These are phyloP conservation scores for Limenitis arthemis DNA, from an alignment of 2,888 invertebrate species.

Conservation along the genomic window DNA sequence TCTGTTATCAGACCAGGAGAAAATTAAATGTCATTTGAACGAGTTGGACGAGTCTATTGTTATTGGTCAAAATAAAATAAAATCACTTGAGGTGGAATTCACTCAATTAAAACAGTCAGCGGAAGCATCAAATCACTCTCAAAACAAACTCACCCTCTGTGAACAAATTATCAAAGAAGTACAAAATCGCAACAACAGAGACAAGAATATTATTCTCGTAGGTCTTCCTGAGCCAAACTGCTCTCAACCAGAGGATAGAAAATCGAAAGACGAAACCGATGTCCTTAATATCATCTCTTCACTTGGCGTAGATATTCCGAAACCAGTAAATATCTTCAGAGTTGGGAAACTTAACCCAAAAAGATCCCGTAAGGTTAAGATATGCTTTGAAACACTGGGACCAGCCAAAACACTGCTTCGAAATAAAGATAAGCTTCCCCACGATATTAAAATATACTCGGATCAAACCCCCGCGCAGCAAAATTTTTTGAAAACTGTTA, in stretches of 20 bases:
- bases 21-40: slow-evolving; percentile 7
- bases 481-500: not conserved
- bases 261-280: slow-evolving; percentile 1
- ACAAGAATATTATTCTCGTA: slow-evolving; percentile 1
- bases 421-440: not conserved
- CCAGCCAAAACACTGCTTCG: not conserved
- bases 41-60: not conserved
- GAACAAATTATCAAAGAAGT: slow-evolving; percentile 1
- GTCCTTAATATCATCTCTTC: not conserved
- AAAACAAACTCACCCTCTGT: not conserved
- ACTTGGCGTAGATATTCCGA: not conserved
- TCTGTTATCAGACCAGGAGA: slow-evolving; percentile 7
- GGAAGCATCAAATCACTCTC: too few relatives aligned
- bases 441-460: not conserved
- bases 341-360: slow-evolving; percentile 1
- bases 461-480: not conserved
- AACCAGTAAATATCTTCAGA: slow-evolving; percentile 1
- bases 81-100: not conserved
- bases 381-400: not conserved
- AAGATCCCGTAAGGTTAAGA: not conserved
- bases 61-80: not conserved
- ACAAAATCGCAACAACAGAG: not conserved
- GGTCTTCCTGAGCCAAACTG: slow-evolving; percentile 4
- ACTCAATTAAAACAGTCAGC: not conserved
- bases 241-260: not conserved